phyloP scores from a whole-genome alignment of 2,113 vertebrate species.

The Brachypteracias leptosomus region DNA sequence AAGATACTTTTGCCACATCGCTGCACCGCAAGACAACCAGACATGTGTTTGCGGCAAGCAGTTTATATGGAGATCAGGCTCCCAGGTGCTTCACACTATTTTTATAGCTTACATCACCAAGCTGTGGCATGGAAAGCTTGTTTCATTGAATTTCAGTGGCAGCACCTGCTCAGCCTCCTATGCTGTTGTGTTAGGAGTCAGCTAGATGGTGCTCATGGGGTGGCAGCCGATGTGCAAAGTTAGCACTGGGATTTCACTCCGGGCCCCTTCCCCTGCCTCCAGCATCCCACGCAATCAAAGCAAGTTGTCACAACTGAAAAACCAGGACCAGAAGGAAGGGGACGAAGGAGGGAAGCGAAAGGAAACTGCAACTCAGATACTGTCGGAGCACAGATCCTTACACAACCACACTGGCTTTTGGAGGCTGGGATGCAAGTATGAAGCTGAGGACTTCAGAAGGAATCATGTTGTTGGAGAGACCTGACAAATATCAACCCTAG shows the following conservation, averaged over 20 bases:
- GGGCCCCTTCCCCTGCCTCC: neutral
- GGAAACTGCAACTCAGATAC: neutral
- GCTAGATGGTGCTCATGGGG: slow-evolving; percentile 55
- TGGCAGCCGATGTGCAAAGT: neutral
- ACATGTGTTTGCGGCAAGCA: accelerated
- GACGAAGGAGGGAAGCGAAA: neutral
- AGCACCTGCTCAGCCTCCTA: neutral
- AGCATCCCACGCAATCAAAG: neutral
- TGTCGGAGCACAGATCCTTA: neutral
- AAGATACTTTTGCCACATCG: accelerated
- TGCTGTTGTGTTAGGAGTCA: slow-evolving; percentile 8
- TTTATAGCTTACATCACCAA: neutral
- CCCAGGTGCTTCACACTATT: neutral
- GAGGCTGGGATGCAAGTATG: neutral
- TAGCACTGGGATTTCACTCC: neutral
- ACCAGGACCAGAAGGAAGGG: neutral
- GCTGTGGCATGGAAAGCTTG: neutral
- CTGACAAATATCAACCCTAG: neutral
- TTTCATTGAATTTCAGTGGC: neutral
- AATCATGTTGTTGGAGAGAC: neutral
- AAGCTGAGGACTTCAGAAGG: neutral
- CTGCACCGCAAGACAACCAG: neutral
- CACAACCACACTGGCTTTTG: accelerated
- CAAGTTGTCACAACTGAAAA: neutral
- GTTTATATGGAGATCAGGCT: neutral